Conservation (phyloP, 53 echinoderm and acorn worm species). For the Henricia sp. region DNA sequence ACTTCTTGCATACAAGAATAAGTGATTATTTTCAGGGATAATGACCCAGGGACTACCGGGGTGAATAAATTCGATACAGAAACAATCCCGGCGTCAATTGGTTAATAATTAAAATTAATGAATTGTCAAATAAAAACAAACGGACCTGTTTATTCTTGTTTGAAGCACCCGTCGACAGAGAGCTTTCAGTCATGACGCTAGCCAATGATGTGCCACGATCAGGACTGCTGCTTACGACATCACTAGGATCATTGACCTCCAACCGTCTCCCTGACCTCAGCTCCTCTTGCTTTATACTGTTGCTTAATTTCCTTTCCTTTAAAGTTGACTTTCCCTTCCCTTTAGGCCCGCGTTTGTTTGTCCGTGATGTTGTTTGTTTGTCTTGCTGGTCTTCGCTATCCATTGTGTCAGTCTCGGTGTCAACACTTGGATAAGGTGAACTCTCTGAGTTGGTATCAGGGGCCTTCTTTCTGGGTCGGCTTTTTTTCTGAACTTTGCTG, state of each 20-base stretch:
- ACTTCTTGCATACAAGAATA: too few species aligned
- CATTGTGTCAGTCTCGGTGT: neutral
- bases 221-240: neutral
- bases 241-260: neutral
- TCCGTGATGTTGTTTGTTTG: neutral
- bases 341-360: neutral
- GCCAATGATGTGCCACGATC: neutral
- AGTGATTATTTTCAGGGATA: too few species aligned
- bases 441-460: neutral
- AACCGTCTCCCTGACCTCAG: neutral
- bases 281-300: neutral
- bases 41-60: too few species aligned
- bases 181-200: neutral
- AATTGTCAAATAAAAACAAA: too few species aligned
- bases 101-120: too few species aligned
- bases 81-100: too few species aligned
- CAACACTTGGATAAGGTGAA: neutral
- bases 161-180: neutral
- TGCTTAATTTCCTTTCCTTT: neutral
- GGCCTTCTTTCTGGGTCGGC: neutral
- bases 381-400: neutral
- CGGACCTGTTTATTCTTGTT: too few species aligned
- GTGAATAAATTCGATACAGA: too few species aligned
- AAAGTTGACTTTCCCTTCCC: neutral
- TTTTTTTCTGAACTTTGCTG: slow-evolving; percentile 6